Percentiles rank a stretch among this genome's conserved stretches.
phyloP scores from a whole-genome alignment of 2,888 invertebrate species.

The Aproaerema taeniolella region DNA sequence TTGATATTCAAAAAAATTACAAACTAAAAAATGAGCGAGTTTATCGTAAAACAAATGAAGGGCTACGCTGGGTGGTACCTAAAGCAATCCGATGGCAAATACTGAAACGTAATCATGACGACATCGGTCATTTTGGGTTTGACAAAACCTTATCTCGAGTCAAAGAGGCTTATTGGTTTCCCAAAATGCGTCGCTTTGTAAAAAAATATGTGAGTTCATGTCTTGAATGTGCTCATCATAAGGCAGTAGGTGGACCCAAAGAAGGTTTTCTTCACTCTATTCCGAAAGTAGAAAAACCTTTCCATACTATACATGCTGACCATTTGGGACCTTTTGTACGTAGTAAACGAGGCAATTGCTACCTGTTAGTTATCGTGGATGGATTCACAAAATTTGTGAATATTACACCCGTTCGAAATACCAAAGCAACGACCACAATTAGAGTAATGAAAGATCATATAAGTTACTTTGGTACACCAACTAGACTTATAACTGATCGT shows the following conservation, averaged over 20 bases:
- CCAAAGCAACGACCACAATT: conserved; percentile 18
- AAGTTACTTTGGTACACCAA: conserved; percentile 21
- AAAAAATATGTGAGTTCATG: conserved; percentile 17
- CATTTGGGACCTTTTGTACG: conserved; percentile 17
- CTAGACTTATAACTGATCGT: conserved; percentile 21
- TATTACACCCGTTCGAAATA: conserved; percentile 19
- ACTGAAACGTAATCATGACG: conserved; percentile 13
- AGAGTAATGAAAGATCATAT: conserved; percentile 18
- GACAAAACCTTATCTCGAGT: conserved; percentile 16
- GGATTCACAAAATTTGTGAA: conserved; percentile 20
- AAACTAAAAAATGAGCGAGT: conserved; percentile 12
- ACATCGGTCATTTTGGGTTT: conserved; percentile 17
- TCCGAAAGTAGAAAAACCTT: conserved; percentile 2
- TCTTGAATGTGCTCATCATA: conserved; percentile 17
- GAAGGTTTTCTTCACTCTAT: conserved; percentile 10
- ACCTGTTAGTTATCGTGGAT: conserved; percentile 20
- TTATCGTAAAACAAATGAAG: conserved; percentile 9
- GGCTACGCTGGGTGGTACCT: conserved; percentile 14
- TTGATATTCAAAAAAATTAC: conserved; percentile 6
- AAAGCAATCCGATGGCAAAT: conserved; percentile 18
- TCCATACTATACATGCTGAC: conserved; percentile 11
- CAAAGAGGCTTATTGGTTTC: conserved; percentile 16
- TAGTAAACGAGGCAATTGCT: conserved; percentile 20
- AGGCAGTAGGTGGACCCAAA: conserved; percentile 1
- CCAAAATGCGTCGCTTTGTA: conserved; percentile 15